Conservation (phyloP, 2,888 invertebrate genomes). For the Neria commutata region DNA sequence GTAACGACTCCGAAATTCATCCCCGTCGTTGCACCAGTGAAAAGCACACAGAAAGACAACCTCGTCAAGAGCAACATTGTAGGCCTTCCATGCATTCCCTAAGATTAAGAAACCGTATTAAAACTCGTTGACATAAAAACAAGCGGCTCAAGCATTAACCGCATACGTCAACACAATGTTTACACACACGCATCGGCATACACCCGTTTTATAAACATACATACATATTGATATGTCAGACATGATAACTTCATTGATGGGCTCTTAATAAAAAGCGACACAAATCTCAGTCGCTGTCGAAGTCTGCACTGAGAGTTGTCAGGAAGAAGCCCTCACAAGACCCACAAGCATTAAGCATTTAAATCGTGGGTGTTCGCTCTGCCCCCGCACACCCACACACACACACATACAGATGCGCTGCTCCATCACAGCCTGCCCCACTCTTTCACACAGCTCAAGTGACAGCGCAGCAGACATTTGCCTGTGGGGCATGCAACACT, state of each 20-base stretch:
- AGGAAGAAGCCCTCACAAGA: background rate
- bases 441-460: too few relatives aligned
- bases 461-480: background rate
- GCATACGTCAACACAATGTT: background rate
- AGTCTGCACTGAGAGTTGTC: background rate
- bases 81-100: too few relatives aligned
- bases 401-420: too few relatives aligned
- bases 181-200: background rate
- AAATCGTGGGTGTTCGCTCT: background rate
- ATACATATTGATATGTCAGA: background rate
- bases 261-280: background rate
- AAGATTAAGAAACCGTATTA: too few relatives aligned
- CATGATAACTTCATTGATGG: slow-evolving; percentile 12
- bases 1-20: too few relatives aligned
- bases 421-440: too few relatives aligned
- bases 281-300: background rate
- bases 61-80: too few relatives aligned
- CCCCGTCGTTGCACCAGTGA: too few relatives aligned
- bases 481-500: background rate
- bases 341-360: background rate
- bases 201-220: background rate
- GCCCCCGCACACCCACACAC: too few relatives aligned
- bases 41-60: too few relatives aligned
- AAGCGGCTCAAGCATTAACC: background rate
- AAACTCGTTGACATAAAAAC: background rate